Conservation (phyloP, 2,888 invertebrate species). For the Ennomos fuscantarius region DNA sequence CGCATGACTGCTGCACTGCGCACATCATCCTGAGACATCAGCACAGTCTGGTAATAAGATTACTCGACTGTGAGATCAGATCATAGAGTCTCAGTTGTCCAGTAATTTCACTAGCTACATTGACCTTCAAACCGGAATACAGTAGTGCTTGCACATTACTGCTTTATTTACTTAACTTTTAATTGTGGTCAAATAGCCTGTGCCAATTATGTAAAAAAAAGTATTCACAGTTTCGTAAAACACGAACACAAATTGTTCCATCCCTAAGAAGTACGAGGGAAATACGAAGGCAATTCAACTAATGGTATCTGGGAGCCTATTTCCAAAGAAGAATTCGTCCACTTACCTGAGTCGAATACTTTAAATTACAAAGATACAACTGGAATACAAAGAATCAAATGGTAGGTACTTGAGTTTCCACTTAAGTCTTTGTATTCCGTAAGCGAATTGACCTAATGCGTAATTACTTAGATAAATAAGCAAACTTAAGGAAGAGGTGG, state of each 20-base stretch:
- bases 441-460: constrained; percentile 19
- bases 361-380: constrained; percentile 1
- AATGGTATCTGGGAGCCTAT: constrained; percentile 11
- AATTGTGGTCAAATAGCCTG: no score
- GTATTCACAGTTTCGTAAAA: neutral
- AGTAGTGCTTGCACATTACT: no score
- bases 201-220: neutral
- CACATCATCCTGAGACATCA: no score
- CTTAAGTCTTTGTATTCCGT: constrained; percentile 10
- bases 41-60: no score
- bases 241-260: constrained; percentile 5
- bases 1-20: no score
- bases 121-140: no score
- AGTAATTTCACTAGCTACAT: no score
- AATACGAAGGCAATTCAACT: neutral
- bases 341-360: constrained; percentile 14
- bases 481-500: constrained; percentile 16
- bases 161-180: no score
- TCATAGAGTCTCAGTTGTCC: no score
- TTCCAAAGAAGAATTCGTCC: constrained; percentile 9
- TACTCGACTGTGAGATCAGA: no score
- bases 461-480: constrained; percentile 22
- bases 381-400: neutral
- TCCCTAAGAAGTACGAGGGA: neutral
- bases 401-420: no score